Evolutionary conservation across 2,797 vertebrate species (phyloP), one percentile per base, ranked within the genome.

Genomic region (Eulemur albifrons): DNA sequence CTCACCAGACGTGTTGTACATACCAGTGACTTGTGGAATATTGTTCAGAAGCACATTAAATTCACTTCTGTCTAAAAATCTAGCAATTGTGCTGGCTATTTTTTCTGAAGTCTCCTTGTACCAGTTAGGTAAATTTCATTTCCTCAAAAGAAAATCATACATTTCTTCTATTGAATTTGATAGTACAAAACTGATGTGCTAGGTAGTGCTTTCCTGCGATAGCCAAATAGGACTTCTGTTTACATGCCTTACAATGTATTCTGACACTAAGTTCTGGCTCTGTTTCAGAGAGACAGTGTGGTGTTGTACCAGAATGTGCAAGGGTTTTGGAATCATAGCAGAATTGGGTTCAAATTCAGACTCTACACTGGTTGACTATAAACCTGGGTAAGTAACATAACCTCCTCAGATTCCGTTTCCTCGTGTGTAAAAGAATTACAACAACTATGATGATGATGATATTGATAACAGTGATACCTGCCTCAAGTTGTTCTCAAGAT

Each of bases 301-400:
- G 15, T 7, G 10, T 15, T 73, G 0, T 4, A 7, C 4, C 2
- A 43, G n/a, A 50, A 11, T 1, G 30, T 11, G 32, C 2, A 11
- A 67, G 11, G 4, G 12, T 27, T 90, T 83, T 38, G 27, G 48
- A 73, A 17, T 52, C 54, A 45, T 5, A 45, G 8, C 5, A 69
- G 38, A 79, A 54, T 0, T 15, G 12, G 27, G 7, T 73, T 91
- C 73, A 72, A 52, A 59, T 61, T 59, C 18, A n/a, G 10, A 7
- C 63, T 81, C 35, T 88, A 18, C 11, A 1, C n/a, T 75, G 40
- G n/a, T 50, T 48, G 52, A 0, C 63, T 65, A 1, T 57, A 25
- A 93, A n/a, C 63, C 17, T 20, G 5, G 23, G 50, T 40, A 93
- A 63, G 35, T 50, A 21, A 57, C 4, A 10, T 40, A 57, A 77